Base-by-base conservation (phyloP, 1,140 invertebrate species). In the Sycophaga agraensis region DNA sequence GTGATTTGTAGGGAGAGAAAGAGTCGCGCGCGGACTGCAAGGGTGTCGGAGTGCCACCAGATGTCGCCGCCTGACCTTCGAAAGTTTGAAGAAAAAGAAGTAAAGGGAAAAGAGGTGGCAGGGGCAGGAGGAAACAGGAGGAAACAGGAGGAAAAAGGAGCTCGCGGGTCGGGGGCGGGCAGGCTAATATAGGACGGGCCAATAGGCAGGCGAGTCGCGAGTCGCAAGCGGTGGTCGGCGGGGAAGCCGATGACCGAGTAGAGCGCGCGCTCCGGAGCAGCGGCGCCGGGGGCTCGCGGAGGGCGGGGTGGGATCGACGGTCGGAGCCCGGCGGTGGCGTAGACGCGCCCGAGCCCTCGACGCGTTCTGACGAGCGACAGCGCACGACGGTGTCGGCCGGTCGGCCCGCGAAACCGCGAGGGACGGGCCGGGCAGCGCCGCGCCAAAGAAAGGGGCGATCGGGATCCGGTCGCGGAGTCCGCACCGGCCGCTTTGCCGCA, bases 1-100 rank as follows among this genome's bases (percentile, higher is more conserved):
- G 28, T 11, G 28, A 4, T 6, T 11, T 11, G 11, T 6, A 31
- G 11, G 28, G 28, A n/a, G n/a, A n/a, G n/a, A n/a, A n/a, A n/a
- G n/a, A n/a, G n/a, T n/a, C 28, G 28, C 28, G 28, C 28, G 28
- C 28, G 28, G 5, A 31, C 28, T 11, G 11, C 4, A 31, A 31
- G 28, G 28, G 28, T 6, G 28, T 46, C n/a, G 5, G 26, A 34
- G n/a, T n/a, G n/a, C 57, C 57, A 24, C 35, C 19, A 59, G 57
- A 51, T 59, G 57, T 31, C 57, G 57, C 57, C 57, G 57, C 39
- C 21, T 9, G 39, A 40, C 50, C 35, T 54, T 22, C 5, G n/a
- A 17, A 2, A 22, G 22, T 11, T 31, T 6, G n/a, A n/a, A n/a
- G n/a, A n/a, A n/a, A n/a, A 17, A 42, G 2, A 19, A 4, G 9